Evolutionary conservation across 2,888 invertebrate genomes (phyloP).

Genomic region (Hirtodrosophila trivittata): DNA sequence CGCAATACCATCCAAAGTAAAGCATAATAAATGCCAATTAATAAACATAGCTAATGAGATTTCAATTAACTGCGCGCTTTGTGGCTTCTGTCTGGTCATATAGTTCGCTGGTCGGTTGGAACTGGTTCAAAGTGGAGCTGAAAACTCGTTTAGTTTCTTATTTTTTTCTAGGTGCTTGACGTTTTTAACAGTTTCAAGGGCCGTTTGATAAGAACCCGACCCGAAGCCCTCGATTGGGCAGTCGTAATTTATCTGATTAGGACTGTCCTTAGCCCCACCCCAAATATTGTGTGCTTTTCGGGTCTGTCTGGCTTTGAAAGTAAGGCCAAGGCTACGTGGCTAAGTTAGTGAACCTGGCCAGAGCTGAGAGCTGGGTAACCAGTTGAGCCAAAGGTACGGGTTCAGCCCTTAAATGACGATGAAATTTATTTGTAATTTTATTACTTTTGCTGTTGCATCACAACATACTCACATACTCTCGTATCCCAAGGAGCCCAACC

Average conservation of each 20-base stretch:
- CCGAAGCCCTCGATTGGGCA: constrained; percentile 10
- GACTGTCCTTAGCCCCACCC: constrained; percentile 23
- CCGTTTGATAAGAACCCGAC: constrained; percentile 41
- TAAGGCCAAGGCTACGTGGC: constrained; percentile 44
- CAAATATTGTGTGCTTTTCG: constrained; percentile 16
- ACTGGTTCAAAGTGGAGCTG: constrained; percentile 50
- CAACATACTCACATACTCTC: no score
- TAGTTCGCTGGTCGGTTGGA: constrained; percentile 9
- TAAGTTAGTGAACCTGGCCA: constrained; percentile 53
- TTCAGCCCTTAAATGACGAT: constrained; percentile 11
- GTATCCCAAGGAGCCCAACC: constrained; percentile 1
- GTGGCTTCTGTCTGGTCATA: constrained; percentile 10
- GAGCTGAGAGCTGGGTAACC: constrained; percentile 11
- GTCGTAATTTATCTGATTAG: constrained; percentile 29
- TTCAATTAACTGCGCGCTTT: constrained; percentile 7
- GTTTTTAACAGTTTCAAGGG: constrained; percentile 22
- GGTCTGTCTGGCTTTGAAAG: constrained; percentile 16
- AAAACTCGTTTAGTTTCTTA: constrained; percentile 36
- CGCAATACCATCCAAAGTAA: no score
- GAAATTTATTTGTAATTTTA: constrained; percentile 4
- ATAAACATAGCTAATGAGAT: constrained; percentile 9
- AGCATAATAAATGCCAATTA: not conserved
- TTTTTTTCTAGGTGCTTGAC: no score
- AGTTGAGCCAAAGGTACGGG: constrained; percentile 16
- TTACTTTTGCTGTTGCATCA: constrained; percentile 23